These are phyloP conservation scores for Pelagia noctiluca DNA, from an alignment of 30 jellyfish, hydroid and myxozoan species.

Conservation along the genomic window DNA sequence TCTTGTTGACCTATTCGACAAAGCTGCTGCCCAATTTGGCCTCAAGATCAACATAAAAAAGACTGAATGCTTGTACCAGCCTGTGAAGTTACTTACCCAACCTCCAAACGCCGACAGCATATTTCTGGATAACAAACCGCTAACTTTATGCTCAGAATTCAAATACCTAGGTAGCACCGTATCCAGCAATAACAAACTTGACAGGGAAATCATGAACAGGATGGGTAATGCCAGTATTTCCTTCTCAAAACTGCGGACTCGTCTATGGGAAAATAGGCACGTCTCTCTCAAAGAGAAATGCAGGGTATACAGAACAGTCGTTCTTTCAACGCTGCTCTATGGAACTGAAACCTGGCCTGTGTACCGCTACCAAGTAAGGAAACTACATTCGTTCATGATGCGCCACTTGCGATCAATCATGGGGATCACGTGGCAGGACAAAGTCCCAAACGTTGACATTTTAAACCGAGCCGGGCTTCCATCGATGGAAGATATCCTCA, in stretches of 20 bases:
- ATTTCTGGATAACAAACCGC: neutral
- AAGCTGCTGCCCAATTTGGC: neutral
- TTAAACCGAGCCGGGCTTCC: too few relatives aligned
- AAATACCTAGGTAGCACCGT: neutral
- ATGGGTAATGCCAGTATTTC: constrained; percentile 12
- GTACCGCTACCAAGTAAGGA: neutral
- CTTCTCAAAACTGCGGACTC: neutral
- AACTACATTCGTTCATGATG: neutral
- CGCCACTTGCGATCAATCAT: constrained; percentile 6
- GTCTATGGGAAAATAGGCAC: neutral
- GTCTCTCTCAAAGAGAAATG: neutral
- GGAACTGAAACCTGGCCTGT: constrained; percentile 8
- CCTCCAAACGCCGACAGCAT: neutral
- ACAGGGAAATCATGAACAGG: neutral
- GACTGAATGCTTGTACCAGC: constrained; percentile 23
- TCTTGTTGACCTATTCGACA: neutral
- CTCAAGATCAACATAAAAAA: constrained; percentile 19
- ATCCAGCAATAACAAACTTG: neutral
- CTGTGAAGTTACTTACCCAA: neutral
- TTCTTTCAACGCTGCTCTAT: constrained; percentile 21
- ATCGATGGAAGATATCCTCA: too few relatives aligned
- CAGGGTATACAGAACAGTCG: constrained; percentile 14
- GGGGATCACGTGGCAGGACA: too few relatives aligned
- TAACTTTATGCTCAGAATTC: too few relatives aligned
- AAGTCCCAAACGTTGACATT: too few relatives aligned